phyloP scores from a whole-genome alignment of 2,888 invertebrate genomes.

The Chrysomela aeneicollis region DNA sequence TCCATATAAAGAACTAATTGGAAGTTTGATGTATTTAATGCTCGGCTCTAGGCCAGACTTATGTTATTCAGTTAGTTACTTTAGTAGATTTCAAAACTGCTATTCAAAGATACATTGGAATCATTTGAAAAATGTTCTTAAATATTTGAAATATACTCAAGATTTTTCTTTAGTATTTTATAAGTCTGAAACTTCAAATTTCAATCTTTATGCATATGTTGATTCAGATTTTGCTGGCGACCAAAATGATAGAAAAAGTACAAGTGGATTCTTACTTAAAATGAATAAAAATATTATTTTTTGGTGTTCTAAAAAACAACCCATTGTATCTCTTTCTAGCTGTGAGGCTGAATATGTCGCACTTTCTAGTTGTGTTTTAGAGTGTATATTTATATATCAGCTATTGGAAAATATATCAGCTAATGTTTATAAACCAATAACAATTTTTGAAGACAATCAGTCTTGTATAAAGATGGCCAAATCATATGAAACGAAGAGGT shows the following conservation, averaged over 20 bases:
- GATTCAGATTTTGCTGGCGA: conserved; percentile 42
- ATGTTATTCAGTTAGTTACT: conserved; percentile 34
- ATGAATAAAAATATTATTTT: conserved; percentile 36
- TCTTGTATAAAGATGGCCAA: too few species aligned
- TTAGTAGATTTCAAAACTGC: conserved; percentile 29
- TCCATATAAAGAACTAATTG: conserved; percentile 35
- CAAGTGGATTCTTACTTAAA: conserved; percentile 38
- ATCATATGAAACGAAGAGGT: conserved; percentile 33
- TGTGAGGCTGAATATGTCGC: conserved; percentile 41
- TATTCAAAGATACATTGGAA: conserved; percentile 33
- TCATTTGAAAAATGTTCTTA: too few species aligned
- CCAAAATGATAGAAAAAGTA: conserved; percentile 37
- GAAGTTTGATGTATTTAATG: conserved; percentile 33
- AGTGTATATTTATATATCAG: conserved; percentile 35
- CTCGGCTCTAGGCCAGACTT: conserved; percentile 33
- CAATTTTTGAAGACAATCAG: conserved; percentile 33
- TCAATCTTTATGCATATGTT: conserved; percentile 27
- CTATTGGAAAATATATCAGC: conserved; percentile 4
- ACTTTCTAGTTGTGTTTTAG: conserved; percentile 35
- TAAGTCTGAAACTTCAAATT: conserved; percentile 15
- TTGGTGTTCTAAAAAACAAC: conserved; percentile 41
- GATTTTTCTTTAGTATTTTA: too few species aligned
- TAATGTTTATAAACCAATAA: conserved; percentile 26
- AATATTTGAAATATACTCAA: too few species aligned
- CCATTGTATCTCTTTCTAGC: conserved; percentile 34